phyloP scores from a whole-genome alignment of 2,113 vertebrate species.

The Ranitomeya variabilis region DNA sequence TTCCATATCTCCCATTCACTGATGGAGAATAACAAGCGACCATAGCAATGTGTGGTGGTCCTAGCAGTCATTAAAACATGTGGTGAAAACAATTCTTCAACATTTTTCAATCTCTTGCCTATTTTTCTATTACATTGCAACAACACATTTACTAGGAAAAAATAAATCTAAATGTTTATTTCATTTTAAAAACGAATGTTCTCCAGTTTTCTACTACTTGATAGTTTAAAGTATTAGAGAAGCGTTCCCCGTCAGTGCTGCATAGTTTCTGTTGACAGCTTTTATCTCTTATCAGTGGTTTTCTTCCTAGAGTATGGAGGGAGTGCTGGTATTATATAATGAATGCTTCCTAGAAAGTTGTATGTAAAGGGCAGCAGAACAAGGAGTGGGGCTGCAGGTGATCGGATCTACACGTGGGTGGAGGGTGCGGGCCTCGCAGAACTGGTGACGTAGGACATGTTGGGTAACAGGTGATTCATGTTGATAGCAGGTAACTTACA shows the following conservation, averaged over 20 bases:
- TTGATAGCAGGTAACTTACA: constrained; percentile 14
- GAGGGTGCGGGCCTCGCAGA: constrained; percentile 27
- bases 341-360: constrained; percentile 30
- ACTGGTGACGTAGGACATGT: not conserved
- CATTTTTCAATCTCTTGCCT: no score
- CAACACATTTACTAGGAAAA: no score
- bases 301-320: not conserved
- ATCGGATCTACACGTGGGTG: constrained; percentile 11
- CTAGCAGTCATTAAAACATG: no score
- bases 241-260: not conserved
- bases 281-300: not conserved
- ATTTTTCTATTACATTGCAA: no score
- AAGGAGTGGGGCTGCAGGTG: constrained; percentile 15
- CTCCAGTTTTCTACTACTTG: not conserved
- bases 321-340: not conserved
- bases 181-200: no score
- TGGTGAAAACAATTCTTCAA: no score
- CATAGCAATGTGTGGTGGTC: no score
- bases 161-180: no score
- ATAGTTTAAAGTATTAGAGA: not conserved
- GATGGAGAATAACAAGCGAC: no score
- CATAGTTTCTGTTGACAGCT: no score
- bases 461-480: constrained; percentile 45
- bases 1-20: no score
- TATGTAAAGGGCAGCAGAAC: not conserved